Conservation (phyloP, 2,797 vertebrate genomes). For the Merluccius polli region DNA sequence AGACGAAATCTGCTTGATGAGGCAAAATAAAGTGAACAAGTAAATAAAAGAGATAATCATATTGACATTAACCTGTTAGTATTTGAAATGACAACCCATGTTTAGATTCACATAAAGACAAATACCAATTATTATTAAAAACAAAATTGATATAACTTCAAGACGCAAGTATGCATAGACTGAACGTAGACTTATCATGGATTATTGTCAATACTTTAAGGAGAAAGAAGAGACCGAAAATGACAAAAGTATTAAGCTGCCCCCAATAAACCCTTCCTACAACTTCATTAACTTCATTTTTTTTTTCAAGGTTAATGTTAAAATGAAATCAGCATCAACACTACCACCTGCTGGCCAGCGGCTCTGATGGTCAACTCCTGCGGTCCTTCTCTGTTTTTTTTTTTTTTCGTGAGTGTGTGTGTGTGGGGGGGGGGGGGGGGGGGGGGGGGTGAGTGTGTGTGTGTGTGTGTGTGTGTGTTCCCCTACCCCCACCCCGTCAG, state of each 20-base stretch:
- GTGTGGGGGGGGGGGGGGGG: neutral
- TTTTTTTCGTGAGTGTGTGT: neutral
- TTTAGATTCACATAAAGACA: neutral
- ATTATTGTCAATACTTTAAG: neutral
- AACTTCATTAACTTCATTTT: neutral
- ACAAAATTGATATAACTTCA: neutral
- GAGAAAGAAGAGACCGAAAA: neutral
- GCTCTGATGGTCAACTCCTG: slow-evolving; percentile 24
- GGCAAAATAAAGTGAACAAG: slow-evolving; percentile 6
- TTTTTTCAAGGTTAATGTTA: neutral
- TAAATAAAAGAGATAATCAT: slow-evolving; percentile 28
- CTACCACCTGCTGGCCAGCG: slow-evolving; percentile 72
- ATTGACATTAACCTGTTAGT: slow-evolving; percentile 13
- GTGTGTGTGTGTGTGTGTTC: slow-evolving; percentile 1
- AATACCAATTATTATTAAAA: neutral
- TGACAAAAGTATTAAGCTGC: neutral
- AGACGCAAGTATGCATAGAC: neutral
- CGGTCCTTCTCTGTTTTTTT: slow-evolving; percentile 17
- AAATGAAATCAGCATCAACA: slow-evolving; percentile 67
- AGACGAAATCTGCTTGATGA: slow-evolving; percentile 16
- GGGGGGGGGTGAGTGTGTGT: neutral
- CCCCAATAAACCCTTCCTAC: neutral
- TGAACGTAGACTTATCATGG: neutral
- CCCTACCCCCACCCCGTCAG: slow-evolving; percentile 36
- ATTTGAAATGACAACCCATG: neutral